Evolutionary conservation across 2,113 vertebrate genomes (phyloP), one percentile per base, ranked within the genome.

Genomic region (Eulacestoma nigropectus): DNA sequence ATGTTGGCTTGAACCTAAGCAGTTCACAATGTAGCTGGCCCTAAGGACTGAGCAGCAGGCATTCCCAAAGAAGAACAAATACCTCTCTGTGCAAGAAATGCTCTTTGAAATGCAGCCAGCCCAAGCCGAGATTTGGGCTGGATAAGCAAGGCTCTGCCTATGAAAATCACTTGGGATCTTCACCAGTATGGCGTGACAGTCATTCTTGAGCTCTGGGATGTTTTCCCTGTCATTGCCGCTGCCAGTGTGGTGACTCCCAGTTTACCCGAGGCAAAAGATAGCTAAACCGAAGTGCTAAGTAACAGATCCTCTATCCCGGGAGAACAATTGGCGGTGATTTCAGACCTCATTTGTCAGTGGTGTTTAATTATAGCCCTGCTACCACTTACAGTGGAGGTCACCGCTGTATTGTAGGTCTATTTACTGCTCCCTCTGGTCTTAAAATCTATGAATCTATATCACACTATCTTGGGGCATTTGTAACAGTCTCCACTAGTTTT

Each of bases 321-420:
- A 95, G 92, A 93, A 78, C 96, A 96, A 92, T 94, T 95, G 92
- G 44, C 90, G 92, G 93, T 94, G 95, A 92, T 96, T 97, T 96
- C 90, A 96, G 86, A 87, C 93, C 83, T 94, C 93, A 75, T 96
- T 97, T 95, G 95, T 93, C 95, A 97, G 52, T 94, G 76, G 37
- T 90, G 90, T 89, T 96, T 97, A 96, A 96, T 97, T 95, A 95
- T 92, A 96, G 80, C 73, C 68, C 39, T 78, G 49, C 52, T 81
- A 29, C 83, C 64, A 86, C 73, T 95, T 93, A 76, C n/a, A 81
- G 73, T 62, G 73, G 90, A 94, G 88, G 90, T 92, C 93, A 90
- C 76, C 3, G 9, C 64, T 89, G 22, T 78, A 65, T 57, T 90
- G 69, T 93, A 82, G 62, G 83, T 93, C 76, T 93, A 4, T 95